Percentiles rank a stretch among this genome's conserved stretches.
These are phyloP conservation scores for Eupeodes corollae DNA, from an alignment of 1,140 invertebrate genomes.

Conservation along the genomic window DNA sequence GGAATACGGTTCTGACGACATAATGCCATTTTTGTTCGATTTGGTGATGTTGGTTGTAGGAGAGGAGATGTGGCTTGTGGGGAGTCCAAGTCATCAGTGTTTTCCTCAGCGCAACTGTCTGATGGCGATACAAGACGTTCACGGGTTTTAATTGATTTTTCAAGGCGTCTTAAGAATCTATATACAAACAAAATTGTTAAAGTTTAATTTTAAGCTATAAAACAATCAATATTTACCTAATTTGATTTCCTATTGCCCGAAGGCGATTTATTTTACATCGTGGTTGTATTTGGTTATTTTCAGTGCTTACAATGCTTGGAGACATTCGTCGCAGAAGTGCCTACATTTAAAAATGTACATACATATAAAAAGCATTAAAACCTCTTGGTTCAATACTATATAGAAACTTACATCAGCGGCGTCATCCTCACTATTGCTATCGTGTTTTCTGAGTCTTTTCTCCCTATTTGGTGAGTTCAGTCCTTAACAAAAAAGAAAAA, in stretches of 20 bases:
- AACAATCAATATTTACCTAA: constrained; percentile 41
- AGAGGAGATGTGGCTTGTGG: constrained; percentile 13
- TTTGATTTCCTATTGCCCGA: constrained; percentile 56
- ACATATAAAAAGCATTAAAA: constrained; percentile 4
- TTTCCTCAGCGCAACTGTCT: constrained; percentile 14
- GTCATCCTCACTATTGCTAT: constrained; percentile 10
- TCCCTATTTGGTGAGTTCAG: constrained; percentile 10
- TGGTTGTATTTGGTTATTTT: constrained; percentile 40
- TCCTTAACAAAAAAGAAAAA: constrained; percentile 4
- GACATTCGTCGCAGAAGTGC: constrained; percentile 14
- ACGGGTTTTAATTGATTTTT: constrained; percentile 15
- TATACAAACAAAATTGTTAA: background rate
- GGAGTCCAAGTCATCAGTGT: constrained; percentile 14
- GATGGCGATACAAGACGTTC: constrained; percentile 12
- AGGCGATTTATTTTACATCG: constrained; percentile 47
- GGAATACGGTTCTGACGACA: constrained; percentile 12
- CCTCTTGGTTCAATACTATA: background rate
- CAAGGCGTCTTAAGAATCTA: constrained; percentile 13
- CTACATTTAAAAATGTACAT: constrained; percentile 2
- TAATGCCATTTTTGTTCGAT: constrained; percentile 7
- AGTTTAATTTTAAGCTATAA: background rate
- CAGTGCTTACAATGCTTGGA: constrained; percentile 16
- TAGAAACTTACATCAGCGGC: constrained; percentile 11
- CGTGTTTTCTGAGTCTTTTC: constrained; percentile 7
- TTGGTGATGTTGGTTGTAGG: constrained; percentile 9